phyloP scores from a whole-genome alignment of 2,113 vertebrate genomes.

The Lamprotornis superbus region DNA sequence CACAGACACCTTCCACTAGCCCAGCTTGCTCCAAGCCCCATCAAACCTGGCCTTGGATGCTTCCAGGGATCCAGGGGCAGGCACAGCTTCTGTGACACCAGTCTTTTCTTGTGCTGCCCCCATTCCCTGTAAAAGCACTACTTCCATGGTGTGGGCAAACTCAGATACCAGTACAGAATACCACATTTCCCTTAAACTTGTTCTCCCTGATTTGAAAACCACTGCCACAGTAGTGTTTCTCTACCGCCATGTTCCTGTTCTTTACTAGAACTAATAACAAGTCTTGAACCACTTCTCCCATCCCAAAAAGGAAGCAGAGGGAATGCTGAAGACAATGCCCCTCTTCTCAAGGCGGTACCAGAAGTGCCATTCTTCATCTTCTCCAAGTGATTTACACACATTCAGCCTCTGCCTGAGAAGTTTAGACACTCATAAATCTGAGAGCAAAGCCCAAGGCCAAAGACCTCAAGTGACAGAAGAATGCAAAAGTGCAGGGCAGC shows the following conservation, averaged over 20 bases:
- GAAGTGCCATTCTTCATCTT: background rate
- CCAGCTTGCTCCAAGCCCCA: background rate
- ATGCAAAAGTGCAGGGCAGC: background rate
- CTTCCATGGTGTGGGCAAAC: background rate
- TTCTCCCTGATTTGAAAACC: background rate
- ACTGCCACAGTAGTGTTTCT: background rate
- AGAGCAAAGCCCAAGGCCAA: background rate
- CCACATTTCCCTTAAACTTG: background rate
- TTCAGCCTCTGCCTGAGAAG: background rate
- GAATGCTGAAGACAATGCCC: background rate
- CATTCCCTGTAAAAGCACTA: background rate
- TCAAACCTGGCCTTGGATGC: background rate
- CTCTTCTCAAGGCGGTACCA: background rate
- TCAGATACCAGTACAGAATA: background rate
- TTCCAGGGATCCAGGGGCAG: background rate
- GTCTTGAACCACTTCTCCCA: background rate
- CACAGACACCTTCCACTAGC: background rate
- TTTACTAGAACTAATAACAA: background rate
- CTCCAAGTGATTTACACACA: background rate
- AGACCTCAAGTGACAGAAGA: background rate
- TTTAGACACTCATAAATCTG: background rate
- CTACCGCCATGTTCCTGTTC: background rate
- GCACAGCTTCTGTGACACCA: background rate
- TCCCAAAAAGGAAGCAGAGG: background rate
- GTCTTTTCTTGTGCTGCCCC: rapidly evolving